Base-by-base conservation (phyloP, 2,797 vertebrate species). In the Acanthurus lineatus region DNA sequence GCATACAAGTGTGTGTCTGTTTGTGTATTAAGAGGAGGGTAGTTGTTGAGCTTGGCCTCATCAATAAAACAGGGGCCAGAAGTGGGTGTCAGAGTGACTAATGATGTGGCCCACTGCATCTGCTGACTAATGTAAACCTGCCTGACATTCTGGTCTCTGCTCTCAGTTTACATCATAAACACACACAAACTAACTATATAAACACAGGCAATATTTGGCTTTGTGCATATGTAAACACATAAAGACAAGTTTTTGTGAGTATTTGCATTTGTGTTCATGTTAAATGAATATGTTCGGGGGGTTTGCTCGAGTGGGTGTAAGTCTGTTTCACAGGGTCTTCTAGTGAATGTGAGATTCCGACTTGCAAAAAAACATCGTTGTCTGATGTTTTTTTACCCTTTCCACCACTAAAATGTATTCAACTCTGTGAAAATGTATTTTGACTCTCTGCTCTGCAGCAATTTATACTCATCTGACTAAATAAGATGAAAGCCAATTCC, bases 61-160 rank as follows among this genome's bases (percentile, higher is more conserved):
- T 95, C 91, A 94, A 91, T 94, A 93, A 95, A 91, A 82, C 87
- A 89, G 77, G 57, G 86, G 69, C 87, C 85, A 91, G 89, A 94
- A 89, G 92, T 93, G 89, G 88, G 92, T 95, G 93, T 92, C 92
- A 93, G 84, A 89, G 89, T 94, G 92, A 95, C 91, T 94, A 95
- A 95, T 89, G 89, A 92, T 92, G 88, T 88, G 86, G 89, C 84
- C 85, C 79, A 71, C 85, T 92, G 86, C 87, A 89, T 95, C 83
- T 95, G 93, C 94, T 94, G 93, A 95, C 93, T 94, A 94, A 93
- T 92, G 89, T 90, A 93, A 94, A 92, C 89, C 89, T 89, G 83
- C 82, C 77, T 90, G 91, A 93, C 88, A 86, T 93, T 90, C 83
- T 84, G 83, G 68, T 89, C 79, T 88, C 78, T 86, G 82, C 80